phyloP scores from a whole-genome alignment of 2,888 invertebrate genomes.

The Brachyptera putata region DNA sequence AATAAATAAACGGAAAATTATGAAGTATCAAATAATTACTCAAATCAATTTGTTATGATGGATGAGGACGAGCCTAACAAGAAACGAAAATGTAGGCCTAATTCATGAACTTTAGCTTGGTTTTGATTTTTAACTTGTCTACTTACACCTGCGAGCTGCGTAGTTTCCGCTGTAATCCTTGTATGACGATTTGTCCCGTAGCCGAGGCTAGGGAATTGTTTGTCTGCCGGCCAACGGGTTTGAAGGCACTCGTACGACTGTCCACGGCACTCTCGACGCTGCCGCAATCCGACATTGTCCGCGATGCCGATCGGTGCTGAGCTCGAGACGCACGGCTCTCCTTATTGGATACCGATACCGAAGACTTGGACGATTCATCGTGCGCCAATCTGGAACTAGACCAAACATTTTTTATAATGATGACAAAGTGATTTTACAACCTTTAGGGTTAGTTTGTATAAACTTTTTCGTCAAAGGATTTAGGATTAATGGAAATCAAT shows the following conservation, averaged over 20 bases:
- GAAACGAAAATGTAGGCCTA: no score
- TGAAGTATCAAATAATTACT: no score
- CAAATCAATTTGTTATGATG: no score
- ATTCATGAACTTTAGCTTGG: no score
- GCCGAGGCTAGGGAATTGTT: slow-evolving; percentile 82
- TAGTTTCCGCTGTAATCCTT: slow-evolving; percentile 53
- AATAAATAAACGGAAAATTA: no score
- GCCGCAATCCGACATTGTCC: slow-evolving; percentile 33
- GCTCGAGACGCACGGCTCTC: slow-evolving; percentile 30
- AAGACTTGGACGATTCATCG: slow-evolving; percentile 14
- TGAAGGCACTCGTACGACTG: slow-evolving; percentile 36
- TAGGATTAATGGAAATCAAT: no score
- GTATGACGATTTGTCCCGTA: slow-evolving; percentile 78
- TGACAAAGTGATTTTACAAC: no score
- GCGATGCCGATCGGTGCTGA: slow-evolving; percentile 27
- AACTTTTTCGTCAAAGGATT: no score
- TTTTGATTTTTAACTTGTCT: no score
- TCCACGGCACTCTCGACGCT: slow-evolving; percentile 28
- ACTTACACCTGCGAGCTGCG: slow-evolving; percentile 67
- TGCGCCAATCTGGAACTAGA: not conserved
- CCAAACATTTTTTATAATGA: no score
- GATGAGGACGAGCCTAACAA: no score
- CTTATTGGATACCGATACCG: slow-evolving; percentile 16
- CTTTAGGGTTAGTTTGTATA: no score
- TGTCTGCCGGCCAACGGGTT: slow-evolving; percentile 69